Evolutionary conservation across 2,797 vertebrate species (phyloP).

Genomic region (Catamblyrhynchus diadema): DNA sequence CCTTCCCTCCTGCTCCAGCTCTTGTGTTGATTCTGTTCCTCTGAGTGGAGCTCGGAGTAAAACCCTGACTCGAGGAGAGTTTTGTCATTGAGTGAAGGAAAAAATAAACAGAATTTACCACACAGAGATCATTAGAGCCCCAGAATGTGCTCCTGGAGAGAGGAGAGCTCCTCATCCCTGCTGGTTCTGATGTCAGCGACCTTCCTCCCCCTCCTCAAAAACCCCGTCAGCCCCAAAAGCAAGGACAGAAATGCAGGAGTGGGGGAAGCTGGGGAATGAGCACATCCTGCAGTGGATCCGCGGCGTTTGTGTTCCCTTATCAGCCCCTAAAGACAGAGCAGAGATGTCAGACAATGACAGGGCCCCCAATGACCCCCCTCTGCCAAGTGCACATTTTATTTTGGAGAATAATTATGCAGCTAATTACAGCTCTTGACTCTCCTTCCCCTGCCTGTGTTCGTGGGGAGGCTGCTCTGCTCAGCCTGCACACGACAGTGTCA

Average conservation of each 20-base stretch:
- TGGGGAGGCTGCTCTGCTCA: constrained; percentile 44
- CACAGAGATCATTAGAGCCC: neutral
- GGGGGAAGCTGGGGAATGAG: neutral
- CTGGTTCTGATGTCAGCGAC: neutral
- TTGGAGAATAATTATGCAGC: constrained; percentile 67
- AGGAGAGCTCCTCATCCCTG: neutral
- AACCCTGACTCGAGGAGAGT: neutral
- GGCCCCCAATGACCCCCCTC: constrained; percentile 45
- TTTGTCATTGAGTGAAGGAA: neutral
- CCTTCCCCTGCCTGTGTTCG: constrained; percentile 27
- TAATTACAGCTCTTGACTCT: constrained; percentile 71
- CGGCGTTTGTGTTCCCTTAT: constrained; percentile 27
- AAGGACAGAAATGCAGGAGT: neutral
- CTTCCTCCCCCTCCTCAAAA: neutral
- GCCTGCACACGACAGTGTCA: constrained; percentile 33
- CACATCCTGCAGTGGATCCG: neutral
- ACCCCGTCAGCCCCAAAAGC: neutral
- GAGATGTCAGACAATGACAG: constrained; percentile 57
- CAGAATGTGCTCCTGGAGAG: neutral
- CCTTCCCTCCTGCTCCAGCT: neutral
- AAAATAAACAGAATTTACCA: neutral
- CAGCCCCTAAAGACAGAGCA: neutral
- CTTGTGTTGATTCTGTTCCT: neutral
- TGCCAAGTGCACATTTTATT: constrained; percentile 61
- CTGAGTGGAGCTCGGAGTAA: neutral